Base-by-base conservation (phyloP, 2,113 vertebrate genomes). In the Leucoraja erinaceus region DNA sequence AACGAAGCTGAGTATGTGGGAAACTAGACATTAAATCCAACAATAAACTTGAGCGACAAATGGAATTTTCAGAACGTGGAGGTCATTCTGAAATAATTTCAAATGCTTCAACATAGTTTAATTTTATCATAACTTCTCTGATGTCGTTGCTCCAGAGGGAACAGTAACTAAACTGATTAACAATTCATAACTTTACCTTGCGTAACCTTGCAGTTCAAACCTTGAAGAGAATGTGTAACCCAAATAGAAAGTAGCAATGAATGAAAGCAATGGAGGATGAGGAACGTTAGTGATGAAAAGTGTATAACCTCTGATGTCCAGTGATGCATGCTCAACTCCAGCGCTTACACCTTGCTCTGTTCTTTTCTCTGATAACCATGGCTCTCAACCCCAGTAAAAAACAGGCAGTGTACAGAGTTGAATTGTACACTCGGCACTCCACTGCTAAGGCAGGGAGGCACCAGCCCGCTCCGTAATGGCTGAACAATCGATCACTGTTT, bases 401-500 rank as follows among this genome's bases (percentile, higher is more conserved):
- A 22, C 70, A 68, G 66, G 66, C 8, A 68, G 66, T 10, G 16
- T 16, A 59, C 54, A 31, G 83, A 66, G 83, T 66, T 63, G 59
- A n/a, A 31, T 5, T 63, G 59, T 7, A 63, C 25, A 63, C 59
- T 66, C 28, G 14, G 2, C 83, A 63, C 28, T 88, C 63, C 28
- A 16, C 7, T 63, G 59, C 28, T 88, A 14, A 86, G 81, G 59
- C 25, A 84, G 25, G 81, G 25, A 86, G 83, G 83, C 59, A 63
- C 59, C 28, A 66, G 12, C 83, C 61, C 31, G 59, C 83, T n/a
- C 83, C 31, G 25, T 16, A 63, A 63, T 88, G 83, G 83, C 83
- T 88, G 28, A 63, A 88, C 83, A 88, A 91, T 91, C 90, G 90
- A 91, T 91, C 90, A 91, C 68, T 72, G 90, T 72, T 70, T 91